These are phyloP conservation scores for Oryzias curvinotus DNA, from an alignment of 2,113 vertebrate genomes.

Conservation along the genomic window DNA sequence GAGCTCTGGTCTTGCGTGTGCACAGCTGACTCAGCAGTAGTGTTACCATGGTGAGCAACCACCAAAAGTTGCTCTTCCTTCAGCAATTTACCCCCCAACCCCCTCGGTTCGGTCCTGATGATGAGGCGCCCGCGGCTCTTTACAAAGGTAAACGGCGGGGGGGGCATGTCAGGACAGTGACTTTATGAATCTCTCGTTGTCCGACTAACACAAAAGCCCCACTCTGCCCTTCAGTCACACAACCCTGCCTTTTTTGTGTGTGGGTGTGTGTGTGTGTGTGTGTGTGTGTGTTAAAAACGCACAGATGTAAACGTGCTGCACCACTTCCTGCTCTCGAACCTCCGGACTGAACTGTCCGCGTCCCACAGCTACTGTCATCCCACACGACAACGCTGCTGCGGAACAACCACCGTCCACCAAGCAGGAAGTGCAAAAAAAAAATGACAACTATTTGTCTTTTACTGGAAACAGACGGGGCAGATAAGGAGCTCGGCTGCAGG, in stretches of 20 bases:
- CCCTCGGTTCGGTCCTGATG: constrained; percentile 14
- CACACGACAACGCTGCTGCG: too few species aligned
- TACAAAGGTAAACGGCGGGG: constrained; percentile 11
- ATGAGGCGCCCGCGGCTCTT: constrained; percentile 26
- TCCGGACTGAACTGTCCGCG: constrained; percentile 1
- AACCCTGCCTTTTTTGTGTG: constrained; percentile 1
- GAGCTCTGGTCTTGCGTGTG: constrained; percentile 39
- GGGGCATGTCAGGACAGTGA: constrained; percentile 44
- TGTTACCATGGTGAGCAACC: not conserved
- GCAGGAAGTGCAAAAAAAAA: too few species aligned
- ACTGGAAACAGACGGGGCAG: too few species aligned
- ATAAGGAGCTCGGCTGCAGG: too few species aligned
- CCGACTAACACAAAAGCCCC: constrained; percentile 29
- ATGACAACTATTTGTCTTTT: too few species aligned
- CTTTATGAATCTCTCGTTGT: constrained; percentile 25
- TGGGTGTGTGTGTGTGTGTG: too few species aligned
- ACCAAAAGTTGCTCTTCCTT: too few species aligned
- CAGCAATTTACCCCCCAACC: constrained; percentile 13
- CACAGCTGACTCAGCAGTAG: not conserved
- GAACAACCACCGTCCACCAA: too few species aligned
- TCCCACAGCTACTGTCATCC: too few species aligned
- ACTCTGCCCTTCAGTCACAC: constrained; percentile 28
- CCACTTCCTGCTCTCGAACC: constrained; percentile 17
- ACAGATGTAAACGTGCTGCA: constrained; percentile 31
- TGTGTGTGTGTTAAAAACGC: not conserved